Evolutionary conservation across 1,140 invertebrate genomes (phyloP).

Genomic region (Brachionus asplanchnoidis): DNA sequence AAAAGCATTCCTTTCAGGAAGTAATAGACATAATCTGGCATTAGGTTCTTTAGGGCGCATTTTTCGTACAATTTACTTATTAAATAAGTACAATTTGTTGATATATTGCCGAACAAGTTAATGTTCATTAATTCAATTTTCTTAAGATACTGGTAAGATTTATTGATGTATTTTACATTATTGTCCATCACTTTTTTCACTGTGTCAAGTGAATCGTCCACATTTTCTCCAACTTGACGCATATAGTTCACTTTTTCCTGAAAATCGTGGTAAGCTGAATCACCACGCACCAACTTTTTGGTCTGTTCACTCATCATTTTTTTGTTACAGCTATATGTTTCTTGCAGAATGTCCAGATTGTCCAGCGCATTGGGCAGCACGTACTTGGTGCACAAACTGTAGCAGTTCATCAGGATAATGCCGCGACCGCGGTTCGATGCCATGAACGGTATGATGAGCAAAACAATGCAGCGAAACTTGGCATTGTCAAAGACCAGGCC

Average conservation of each 20-base stretch:
- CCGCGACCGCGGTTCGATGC: background rate
- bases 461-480: conserved; percentile 1
- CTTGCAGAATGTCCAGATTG: background rate
- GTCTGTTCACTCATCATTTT: background rate
- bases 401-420: conserved; percentile 16
- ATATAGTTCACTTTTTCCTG: background rate
- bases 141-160: background rate
- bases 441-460: conserved; percentile 15
- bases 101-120: background rate
- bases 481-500: conserved; percentile 4
- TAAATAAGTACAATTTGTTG: background rate
- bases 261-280: background rate
- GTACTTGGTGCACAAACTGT: background rate
- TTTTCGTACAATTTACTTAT: background rate
- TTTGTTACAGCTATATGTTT: conserved; percentile 6
- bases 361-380: background rate
- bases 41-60: background rate
- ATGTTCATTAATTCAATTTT: background rate
- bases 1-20: background rate
- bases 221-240: background rate
- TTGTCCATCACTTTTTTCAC: background rate
- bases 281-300: background rate
- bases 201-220: background rate
- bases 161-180: background rate
- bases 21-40: background rate